A percentile compares a stretch with the other conserved stretches of the same genome.
Evolutionary conservation across 2,888 invertebrate species (phyloP).

Genomic region (Cephus spinipes): DNA sequence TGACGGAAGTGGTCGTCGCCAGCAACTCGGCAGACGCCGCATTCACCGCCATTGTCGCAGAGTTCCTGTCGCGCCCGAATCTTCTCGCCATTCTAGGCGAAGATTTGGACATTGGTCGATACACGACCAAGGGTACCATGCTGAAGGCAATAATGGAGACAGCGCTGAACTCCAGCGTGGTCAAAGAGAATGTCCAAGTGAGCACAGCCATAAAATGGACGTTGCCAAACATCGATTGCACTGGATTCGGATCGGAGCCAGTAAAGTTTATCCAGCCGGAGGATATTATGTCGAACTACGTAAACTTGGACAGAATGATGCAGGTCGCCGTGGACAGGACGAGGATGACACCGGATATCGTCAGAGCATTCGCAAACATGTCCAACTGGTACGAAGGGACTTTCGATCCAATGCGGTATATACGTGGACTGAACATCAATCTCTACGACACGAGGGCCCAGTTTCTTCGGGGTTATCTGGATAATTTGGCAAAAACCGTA

Average conservation of each 20-base stretch:
- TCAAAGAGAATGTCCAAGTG: slow-evolving; percentile 4
- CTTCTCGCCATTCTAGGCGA: slow-evolving; percentile 17
- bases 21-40: background rate
- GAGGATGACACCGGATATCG: slow-evolving; percentile 14
- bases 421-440: slow-evolving; percentile 9
- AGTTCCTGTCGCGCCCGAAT: slow-evolving; percentile 8
- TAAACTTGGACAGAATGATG: slow-evolving; percentile 16
- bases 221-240: slow-evolving; percentile 9
- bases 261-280: slow-evolving; percentile 5
- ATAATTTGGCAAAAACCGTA: background rate
- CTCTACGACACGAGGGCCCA: slow-evolving; percentile 10
- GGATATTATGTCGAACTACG: slow-evolving; percentile 8
- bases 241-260: slow-evolving; percentile 20
- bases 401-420: slow-evolving; percentile 3
- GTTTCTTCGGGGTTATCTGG: slow-evolving; percentile 11
- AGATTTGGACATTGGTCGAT: slow-evolving; percentile 24
- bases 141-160: slow-evolving; percentile 22
- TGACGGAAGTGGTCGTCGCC: background rate
- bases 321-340: slow-evolving; percentile 5
- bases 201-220: slow-evolving; percentile 6
- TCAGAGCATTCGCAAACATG: slow-evolving; percentile 15
- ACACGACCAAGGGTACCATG: slow-evolving; percentile 19
- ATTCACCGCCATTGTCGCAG: background rate
- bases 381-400: slow-evolving; percentile 10
- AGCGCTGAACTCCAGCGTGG: background rate